Base-by-base conservation (phyloP, 2,797 vertebrate genomes). In the Momotus momota region DNA sequence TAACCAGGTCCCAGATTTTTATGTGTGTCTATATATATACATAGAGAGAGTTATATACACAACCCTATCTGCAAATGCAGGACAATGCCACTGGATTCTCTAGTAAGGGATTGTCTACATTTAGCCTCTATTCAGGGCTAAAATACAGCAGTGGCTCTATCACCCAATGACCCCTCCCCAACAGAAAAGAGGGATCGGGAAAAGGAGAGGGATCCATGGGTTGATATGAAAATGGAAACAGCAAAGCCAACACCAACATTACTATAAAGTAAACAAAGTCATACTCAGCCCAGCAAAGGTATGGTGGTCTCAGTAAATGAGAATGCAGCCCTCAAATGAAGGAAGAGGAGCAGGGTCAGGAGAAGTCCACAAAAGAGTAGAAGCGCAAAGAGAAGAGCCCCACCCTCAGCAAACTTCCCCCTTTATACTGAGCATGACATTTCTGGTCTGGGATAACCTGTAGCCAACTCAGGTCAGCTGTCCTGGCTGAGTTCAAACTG, bases 31-130 rank as follows among this genome's bases (percentile, higher is more conserved):
- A 7, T 46, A 14, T 7, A 40, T 49, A 19, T 35, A 12, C 2
- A 7, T 8, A 33, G 2, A 54, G 18, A 31, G 51, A 52, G 14
- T 26, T 14, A 17, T 3, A 2, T 3, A 4, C 12, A 43, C 6
- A 23, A 2, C 19, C 6, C n/a, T 12, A 41, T 40, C 66, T 81
- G 73, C 29, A 81, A 79, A 54, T 26, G 25, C 31, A 91, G 35
- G 49, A 21, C 12, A 31, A 35, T 5, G 15, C 40, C 57, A 38
- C 18, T 60, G 64, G 18, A 55, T 64, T 46, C 57, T 71, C 25
- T 52, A 77, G 55, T 25, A 78, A 55, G 12, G 31, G 29, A 55
- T 13, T n/a, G 31, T n/a, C 54, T 55, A n/a, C 19, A n/a, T 31
- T 55, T 55, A n/a, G 19, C 31, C 17, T 21, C 7, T n/a, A 31